These are phyloP conservation scores for Castor canadensis DNA, from an alignment of 2,113 vertebrate species.

Conservation along the genomic window DNA sequence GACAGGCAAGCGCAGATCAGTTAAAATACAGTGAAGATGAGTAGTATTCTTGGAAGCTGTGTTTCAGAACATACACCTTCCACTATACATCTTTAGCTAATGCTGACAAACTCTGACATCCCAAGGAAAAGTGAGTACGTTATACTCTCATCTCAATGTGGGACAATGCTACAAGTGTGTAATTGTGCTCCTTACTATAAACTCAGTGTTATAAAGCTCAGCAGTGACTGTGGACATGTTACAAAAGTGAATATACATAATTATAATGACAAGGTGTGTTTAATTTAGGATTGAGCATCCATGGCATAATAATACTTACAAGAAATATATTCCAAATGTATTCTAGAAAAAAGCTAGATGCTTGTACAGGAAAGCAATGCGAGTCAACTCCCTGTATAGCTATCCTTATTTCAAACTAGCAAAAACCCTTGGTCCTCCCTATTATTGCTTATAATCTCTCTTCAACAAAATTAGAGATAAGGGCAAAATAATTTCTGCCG, in stretches of 20 bases:
- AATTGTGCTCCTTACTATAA: background rate
- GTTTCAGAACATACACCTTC: background rate
- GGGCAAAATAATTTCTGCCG: too few species aligned
- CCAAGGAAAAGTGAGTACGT: background rate
- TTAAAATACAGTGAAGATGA: background rate
- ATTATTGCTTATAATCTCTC: too few species aligned
- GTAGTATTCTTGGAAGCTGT: background rate
- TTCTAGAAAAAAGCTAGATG: constrained; percentile 6
- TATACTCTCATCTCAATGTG: background rate
- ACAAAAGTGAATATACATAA: background rate
- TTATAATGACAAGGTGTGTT: background rate
- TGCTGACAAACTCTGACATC: background rate
- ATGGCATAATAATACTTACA: background rate
- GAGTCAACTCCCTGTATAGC: too few species aligned
- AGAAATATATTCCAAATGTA: background rate
- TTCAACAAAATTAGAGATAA: too few species aligned
- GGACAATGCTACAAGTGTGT: background rate
- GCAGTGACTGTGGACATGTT: background rate
- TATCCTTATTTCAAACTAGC: too few species aligned
- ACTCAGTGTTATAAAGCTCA: background rate
- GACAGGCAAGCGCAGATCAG: background rate
- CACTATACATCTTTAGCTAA: background rate
- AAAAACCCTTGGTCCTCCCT: too few species aligned
- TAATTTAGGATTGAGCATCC: background rate
- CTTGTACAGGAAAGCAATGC: too few species aligned